Base-by-base conservation (phyloP, 2,113 vertebrate species). In the Chloebia gouldiae region DNA sequence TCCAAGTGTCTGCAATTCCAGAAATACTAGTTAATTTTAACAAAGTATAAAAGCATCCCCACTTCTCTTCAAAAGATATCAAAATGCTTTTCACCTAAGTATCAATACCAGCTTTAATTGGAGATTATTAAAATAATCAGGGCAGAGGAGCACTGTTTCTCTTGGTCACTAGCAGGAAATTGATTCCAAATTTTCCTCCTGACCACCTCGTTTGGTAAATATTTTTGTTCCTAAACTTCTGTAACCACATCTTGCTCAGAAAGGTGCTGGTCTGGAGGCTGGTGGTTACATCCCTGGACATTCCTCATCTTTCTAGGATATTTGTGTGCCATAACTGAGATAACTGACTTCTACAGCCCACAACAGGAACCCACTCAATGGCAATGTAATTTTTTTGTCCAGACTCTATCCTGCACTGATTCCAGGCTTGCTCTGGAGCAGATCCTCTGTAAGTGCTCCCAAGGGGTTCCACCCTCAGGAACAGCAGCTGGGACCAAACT, bases 1-100 rank as follows among this genome's bases (percentile, higher is more conserved):
- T 99, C 99, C 98, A 99, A 98, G 95, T 99, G 99, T 63, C 99
- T 99, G 93, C 49, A 97, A 98, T 57, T 87, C 86, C 66, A 97
- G 73, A 97, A 88, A 88, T 15, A 88, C 4, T 63, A 81, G 83
- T 97, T 88, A 97, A 76, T 70, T 90, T 76, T 56, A 77, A 45
- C 30, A 66, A 17, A 92, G 63, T 15, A 47, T 11, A 72, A 65
- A 19, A 77, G 4, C 20, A 53, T 68, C 21, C n/a, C 33, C 27
- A 18, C 7, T 71, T 28, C 28, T 53, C 61, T 24, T 35, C 54
- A 54, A 16, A 40, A 3, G 9, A 17, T 42, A 66, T 21, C 37
- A 45, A 93, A 51, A 9, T 11, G 27, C 10, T 63, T 76, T 73
- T 72, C 53, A 82, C 13, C 27, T 15, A 39, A 73, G 7, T 13